Evolutionary conservation across 2,113 vertebrate genomes (phyloP).

Genomic region (Alosa alosa): DNA sequence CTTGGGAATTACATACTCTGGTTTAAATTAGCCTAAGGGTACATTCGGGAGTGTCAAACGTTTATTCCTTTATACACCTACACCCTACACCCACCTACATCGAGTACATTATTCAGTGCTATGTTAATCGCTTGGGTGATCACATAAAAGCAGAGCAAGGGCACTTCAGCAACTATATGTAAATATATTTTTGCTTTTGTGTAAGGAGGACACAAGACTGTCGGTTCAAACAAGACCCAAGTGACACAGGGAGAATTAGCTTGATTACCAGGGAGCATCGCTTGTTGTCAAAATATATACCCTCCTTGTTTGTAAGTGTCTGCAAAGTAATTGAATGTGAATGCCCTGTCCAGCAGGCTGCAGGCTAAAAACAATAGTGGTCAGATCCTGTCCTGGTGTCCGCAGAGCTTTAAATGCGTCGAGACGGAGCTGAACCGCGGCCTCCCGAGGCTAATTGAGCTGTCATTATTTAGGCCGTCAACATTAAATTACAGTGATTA

Average conservation of each 20-base stretch:
- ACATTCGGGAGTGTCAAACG: background rate
- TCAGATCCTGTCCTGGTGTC: background rate
- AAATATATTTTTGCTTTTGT: background rate
- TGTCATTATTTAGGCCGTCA: slow-evolving; percentile 18
- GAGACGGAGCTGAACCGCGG: background rate
- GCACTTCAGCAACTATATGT: background rate
- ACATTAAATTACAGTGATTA: slow-evolving; percentile 21
- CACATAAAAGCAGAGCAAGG: background rate
- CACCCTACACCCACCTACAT: background rate
- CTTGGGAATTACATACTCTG: background rate
- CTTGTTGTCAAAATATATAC: background rate
- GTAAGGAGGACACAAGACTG: background rate
- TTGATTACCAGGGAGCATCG: background rate
- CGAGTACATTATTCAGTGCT: background rate
- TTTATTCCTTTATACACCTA: background rate
- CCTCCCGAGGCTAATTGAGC: background rate
- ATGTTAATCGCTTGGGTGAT: background rate
- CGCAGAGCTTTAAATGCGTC: background rate
- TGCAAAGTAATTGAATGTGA: background rate
- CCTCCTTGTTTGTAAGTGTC: background rate
- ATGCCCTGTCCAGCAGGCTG: background rate
- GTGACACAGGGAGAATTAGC: background rate
- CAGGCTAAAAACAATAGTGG: background rate
- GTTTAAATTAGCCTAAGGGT: background rate
- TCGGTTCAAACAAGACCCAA: background rate